Evolutionary conservation across 2,113 vertebrate species (phyloP).

Genomic region (Callorhinus ursinus): DNA sequence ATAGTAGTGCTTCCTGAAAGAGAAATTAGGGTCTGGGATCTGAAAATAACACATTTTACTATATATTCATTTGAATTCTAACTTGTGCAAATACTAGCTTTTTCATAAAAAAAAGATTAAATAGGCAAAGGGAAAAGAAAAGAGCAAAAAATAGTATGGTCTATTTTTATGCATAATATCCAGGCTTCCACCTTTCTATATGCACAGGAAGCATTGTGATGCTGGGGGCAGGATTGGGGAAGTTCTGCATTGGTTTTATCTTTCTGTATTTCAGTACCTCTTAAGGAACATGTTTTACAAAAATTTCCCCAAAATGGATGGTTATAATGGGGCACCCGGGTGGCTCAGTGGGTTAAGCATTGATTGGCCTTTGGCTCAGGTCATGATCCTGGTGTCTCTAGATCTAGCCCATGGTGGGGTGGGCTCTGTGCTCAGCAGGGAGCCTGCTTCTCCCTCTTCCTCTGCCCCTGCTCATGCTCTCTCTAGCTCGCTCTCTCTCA

Average conservation of each 20-base stretch:
- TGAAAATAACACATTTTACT: not conserved
- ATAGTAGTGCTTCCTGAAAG: not conserved
- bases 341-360: not conserved
- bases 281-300: not conserved
- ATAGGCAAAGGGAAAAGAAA: not conserved
- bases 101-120: not conserved
- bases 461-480: not conserved
- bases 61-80: not conserved
- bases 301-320: not conserved
- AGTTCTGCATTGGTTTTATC: not conserved
- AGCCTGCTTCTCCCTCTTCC: not conserved
- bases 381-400: not conserved
- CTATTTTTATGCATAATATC: not conserved
- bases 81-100: not conserved
- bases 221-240: not conserved
- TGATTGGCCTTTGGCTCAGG: not conserved
- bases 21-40: not conserved
- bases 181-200: not conserved
- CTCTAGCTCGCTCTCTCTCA: not conserved
- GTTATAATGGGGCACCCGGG: not conserved
- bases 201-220: not conserved
- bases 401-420: not conserved
- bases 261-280: not conserved
- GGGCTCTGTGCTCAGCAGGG: not conserved
- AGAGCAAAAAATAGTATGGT: not conserved